A percentile compares a stretch with the other conserved stretches of the same genome.
Evolutionary conservation across 92 coral and sea anemone species (phyloP).

Genomic region (Siderastrea radians): DNA sequence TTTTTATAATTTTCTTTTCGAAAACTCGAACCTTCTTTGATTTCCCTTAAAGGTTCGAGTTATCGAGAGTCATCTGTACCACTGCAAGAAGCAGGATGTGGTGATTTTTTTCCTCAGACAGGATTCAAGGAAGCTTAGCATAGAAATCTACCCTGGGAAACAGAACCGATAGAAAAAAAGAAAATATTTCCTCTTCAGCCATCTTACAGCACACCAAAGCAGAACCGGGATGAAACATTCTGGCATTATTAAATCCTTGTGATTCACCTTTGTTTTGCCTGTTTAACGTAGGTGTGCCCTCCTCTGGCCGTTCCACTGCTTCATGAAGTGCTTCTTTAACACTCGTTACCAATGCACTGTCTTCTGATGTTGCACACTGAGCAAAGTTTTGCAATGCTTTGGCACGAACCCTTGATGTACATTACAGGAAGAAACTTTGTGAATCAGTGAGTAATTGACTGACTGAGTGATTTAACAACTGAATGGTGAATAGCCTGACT

Average conservation of each 20-base stretch:
- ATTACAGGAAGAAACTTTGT: not conserved
- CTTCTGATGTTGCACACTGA: slow-evolving; percentile 81
- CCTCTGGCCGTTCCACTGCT: slow-evolving; percentile 72
- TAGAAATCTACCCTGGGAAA: not conserved
- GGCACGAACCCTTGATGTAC: slow-evolving; percentile 85
- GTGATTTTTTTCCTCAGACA: too few species aligned
- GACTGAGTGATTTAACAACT: not conserved
- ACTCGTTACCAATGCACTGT: slow-evolving; percentile 62
- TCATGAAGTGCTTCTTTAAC: slow-evolving; percentile 80
- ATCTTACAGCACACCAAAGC: too few species aligned
- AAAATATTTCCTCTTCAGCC: not conserved
- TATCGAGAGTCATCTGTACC: too few species aligned
- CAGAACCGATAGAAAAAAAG: not conserved
- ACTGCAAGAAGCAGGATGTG: not conserved
- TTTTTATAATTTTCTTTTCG: too few species aligned
- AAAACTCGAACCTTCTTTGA: too few species aligned
- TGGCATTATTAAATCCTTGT: not conserved
- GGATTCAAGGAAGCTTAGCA: not conserved
- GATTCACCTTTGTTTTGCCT: slow-evolving; percentile 52
- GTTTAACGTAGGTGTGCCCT: slow-evolving; percentile 45
- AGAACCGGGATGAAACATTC: not conserved
- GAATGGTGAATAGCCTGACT: not conserved
- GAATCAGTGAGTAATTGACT: not conserved
- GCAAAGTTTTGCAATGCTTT: slow-evolving; percentile 91
- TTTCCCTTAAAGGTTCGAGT: too few species aligned